Conservation (phyloP, 2,888 invertebrate genomes). For the Noctua fimbriata region DNA sequence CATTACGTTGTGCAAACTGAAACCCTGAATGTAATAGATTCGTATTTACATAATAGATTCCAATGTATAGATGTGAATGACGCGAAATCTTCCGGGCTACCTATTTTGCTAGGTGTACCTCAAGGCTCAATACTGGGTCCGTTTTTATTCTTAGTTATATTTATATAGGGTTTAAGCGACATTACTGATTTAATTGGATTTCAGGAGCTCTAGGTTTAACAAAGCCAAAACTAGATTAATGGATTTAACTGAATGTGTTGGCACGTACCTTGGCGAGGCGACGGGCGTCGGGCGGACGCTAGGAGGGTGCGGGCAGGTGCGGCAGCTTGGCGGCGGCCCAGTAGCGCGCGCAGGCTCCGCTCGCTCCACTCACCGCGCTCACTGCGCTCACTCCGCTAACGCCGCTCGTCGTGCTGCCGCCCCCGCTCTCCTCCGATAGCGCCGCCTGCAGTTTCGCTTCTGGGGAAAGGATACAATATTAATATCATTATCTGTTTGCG, state of each 20-base stretch:
- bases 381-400: conserved; percentile 72
- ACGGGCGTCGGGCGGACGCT: conserved; percentile 87
- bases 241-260: fast-evolving
- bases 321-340: conserved; percentile 88
- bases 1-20: not conserved
- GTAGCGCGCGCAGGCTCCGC: conserved; percentile 74
- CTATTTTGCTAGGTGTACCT: not conserved
- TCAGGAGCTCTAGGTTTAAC: not conserved
- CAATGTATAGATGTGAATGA: not conserved
- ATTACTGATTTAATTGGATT: not conserved
- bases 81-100: not conserved
- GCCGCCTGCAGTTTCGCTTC: conserved; percentile 88
- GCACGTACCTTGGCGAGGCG: conserved; percentile 85
- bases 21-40: not conserved
- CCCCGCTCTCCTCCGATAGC: conserved; percentile 85
- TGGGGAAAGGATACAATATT: conserved; percentile 62
- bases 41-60: not conserved
- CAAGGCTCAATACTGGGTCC: not conserved
- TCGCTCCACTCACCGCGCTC: conserved; percentile 68
- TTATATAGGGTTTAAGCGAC: not conserved
- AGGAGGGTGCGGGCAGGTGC: conserved; percentile 89
- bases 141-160: not conserved
- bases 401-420: conserved; percentile 65
- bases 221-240: not conserved
- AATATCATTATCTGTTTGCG: not conserved